These are phyloP conservation scores for Cassiopea xamachana DNA, from an alignment of 30 jellyfish, hydroid and myxozoan genomes.

Conservation along the genomic window DNA sequence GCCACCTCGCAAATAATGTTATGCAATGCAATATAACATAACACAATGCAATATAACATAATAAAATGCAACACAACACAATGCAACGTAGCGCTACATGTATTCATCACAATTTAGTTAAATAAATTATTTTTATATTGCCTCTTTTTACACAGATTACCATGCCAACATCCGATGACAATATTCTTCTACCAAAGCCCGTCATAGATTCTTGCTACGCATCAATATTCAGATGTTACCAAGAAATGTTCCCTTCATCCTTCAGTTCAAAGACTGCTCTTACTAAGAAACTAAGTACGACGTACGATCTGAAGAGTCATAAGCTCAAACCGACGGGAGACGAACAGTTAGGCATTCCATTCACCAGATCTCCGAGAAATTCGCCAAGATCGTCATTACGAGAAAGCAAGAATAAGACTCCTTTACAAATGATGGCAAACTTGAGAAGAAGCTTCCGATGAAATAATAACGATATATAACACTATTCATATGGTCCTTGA, in stretches of 20 bases:
- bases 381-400: slow-evolving; percentile 68
- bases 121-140: too few species aligned
- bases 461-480: not conserved
- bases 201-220: slow-evolving; percentile 79
- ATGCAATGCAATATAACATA: too few species aligned
- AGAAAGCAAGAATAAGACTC: slow-evolving; percentile 50
- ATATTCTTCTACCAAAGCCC: slow-evolving; percentile 69
- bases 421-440: slow-evolving; percentile 69
- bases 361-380: slow-evolving; percentile 29
- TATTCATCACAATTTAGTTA: not conserved
- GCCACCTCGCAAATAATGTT: too few species aligned
- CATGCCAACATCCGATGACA: slow-evolving; percentile 64
- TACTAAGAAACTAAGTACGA: slow-evolving; percentile 44
- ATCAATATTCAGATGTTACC: slow-evolving; percentile 70
- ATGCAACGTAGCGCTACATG: too few species aligned
- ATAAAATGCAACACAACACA: too few species aligned
- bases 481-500: not conserved
- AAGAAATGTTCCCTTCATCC: slow-evolving; percentile 75
- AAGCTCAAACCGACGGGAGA: slow-evolving; percentile 55
- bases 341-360: slow-evolving; percentile 21
- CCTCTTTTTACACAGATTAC: not conserved
- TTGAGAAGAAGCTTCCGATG: slow-evolving; percentile 66
- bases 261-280: slow-evolving; percentile 56
- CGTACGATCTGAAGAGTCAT: slow-evolving; percentile 37
- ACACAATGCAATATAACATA: too few species aligned